Base-by-base conservation (phyloP, 2,113 vertebrate species). In the Chaetops frenatus region DNA sequence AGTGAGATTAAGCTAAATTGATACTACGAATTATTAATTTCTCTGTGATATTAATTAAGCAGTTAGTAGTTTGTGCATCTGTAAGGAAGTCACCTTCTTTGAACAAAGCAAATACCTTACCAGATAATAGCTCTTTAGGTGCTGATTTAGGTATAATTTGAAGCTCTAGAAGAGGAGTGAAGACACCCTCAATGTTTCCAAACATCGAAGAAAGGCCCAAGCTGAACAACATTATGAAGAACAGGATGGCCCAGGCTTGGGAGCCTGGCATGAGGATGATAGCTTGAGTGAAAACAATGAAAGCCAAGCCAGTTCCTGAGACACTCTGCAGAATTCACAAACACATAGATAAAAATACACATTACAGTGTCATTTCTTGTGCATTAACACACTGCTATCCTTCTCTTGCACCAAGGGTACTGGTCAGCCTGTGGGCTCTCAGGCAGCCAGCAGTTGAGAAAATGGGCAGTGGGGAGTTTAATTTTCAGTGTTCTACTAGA, bases 171-270 rank as follows among this genome's bases (percentile, higher is more conserved):
- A 99, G 94, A 3, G 99, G 98, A 0, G 98, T 98, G 62, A 99
- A 97, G 83, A 99, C 90, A 4, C 98, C 97, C n/a, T 99, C 98
- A 19, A 99, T 90, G 82, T 98, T 98, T 54, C 99, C 99, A 60
- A 99, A 99, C 99, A 99, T 99, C 11, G 99, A 99, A 33, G 99
- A 99, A 54, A 99, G 97, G 20, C 99, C 99, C 97, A 99, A 96
- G 84, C 97, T 97, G 96, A 99, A 98, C 40, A 99, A 95, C 99
- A 99, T 99, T 57, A 98, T 7, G 33, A 99, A 99, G 96, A 99
- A 99, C n/a, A 99, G 96, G 60, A 99, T 87, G 1, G 99, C 98
- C 99, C 99, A 99, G 11, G 96, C 95, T 28, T 99, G 98, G 0
- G 99, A 98, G 7, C 98, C 99, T 0, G 99, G 99, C 99, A 99